Conservation (phyloP, 1,140 invertebrate species). For the Neuroterus valhalla region DNA sequence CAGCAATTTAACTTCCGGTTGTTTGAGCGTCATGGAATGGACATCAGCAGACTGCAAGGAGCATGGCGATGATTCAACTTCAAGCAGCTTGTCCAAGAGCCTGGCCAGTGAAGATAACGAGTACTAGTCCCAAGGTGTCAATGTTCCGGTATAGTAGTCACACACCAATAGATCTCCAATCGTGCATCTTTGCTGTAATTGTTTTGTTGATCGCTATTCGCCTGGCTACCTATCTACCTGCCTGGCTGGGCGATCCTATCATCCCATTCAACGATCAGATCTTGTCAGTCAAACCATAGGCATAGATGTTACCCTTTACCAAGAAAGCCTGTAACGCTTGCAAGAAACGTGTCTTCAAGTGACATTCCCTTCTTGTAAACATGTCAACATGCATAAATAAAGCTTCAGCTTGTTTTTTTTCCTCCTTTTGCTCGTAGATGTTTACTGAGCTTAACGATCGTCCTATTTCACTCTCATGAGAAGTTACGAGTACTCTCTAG, state of each 20-base stretch:
- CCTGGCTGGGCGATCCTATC: slow-evolving; percentile 9
- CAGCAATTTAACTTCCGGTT: slow-evolving; percentile 5
- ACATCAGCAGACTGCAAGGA: neutral
- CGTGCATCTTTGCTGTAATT: slow-evolving; percentile 17
- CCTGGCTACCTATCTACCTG: too few relatives aligned
- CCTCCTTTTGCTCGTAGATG: neutral
- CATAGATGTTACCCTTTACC: too few relatives aligned
- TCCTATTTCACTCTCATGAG: neutral
- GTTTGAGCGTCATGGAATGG: neutral
- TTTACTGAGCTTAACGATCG: neutral
- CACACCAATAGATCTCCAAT: slow-evolving; percentile 13
- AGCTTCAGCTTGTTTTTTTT: neutral
- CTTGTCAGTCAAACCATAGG: neutral
- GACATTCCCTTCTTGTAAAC: neutral
- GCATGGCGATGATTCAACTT: neutral
- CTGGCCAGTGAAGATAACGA: neutral
- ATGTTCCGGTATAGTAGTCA: slow-evolving; percentile 28
- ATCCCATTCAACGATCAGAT: slow-evolving; percentile 13
- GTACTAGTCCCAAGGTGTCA: neutral
- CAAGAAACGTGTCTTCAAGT: neutral
- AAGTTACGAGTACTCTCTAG: too few relatives aligned
- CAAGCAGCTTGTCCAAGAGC: neutral
- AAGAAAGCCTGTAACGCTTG: neutral
- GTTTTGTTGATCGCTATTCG: slow-evolving; percentile 15
- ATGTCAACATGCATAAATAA: slow-evolving; percentile 3